Conservation (phyloP, 2,888 invertebrate genomes). For the Ligdia adustata region DNA sequence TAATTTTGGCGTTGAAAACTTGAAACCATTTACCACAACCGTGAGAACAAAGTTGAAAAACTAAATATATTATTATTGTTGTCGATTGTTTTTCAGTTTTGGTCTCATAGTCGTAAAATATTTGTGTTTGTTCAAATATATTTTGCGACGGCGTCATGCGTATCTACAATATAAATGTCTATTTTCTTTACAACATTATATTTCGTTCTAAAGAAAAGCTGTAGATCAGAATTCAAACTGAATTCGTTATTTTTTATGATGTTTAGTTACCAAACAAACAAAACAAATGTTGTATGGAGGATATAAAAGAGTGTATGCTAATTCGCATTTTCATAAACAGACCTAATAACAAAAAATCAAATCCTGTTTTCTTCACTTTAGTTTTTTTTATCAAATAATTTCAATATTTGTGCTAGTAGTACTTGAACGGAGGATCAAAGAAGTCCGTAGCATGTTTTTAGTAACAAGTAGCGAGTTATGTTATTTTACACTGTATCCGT, state of each 20-base stretch:
- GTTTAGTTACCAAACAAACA: no score
- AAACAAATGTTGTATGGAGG: constrained; percentile 58
- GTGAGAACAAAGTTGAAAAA: constrained; percentile 53
- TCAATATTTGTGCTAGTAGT: constrained; percentile 70
- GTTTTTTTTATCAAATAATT: constrained; percentile 51
- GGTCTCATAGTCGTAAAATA: constrained; percentile 60
- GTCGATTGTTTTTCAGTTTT: constrained; percentile 50
- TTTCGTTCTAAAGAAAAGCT: no score
- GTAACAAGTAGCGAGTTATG: constrained; percentile 67
- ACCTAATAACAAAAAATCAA: constrained; percentile 34
- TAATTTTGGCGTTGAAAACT: constrained; percentile 29
- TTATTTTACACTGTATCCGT: constrained; percentile 57
- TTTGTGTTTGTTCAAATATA: constrained; percentile 45
- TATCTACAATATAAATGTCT: constrained; percentile 42
- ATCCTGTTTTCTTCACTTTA: constrained; percentile 73
- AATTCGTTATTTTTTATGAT: no score
- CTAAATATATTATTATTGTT: constrained; percentile 30
- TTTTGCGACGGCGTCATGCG: constrained; percentile 67
- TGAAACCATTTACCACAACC: constrained; percentile 59
- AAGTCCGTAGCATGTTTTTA: constrained; percentile 63
- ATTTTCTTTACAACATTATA: constrained; percentile 65
- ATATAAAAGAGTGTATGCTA: constrained; percentile 71
- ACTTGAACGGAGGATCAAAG: constrained; percentile 71
- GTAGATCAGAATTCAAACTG: no score
- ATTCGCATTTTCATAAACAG: constrained; percentile 46